Evolutionary conservation across 2,113 vertebrate species (phyloP), one percentile per base, ranked within the genome.

Genomic region (Peromyscus maniculatus): DNA sequence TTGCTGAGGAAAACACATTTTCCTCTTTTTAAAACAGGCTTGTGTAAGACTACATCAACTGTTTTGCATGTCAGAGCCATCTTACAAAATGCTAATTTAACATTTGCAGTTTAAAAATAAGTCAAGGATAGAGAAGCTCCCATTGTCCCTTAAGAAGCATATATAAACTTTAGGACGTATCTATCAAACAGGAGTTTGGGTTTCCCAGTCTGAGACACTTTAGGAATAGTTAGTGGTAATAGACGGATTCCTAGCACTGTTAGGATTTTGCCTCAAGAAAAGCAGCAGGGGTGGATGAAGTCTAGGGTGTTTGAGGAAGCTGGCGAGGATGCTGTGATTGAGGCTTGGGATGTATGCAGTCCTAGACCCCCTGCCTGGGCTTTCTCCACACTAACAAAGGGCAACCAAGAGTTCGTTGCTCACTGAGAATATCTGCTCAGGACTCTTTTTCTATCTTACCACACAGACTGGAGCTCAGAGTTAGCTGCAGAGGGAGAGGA

Each of bases 41-140:
- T 86, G 74, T 88, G 59, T 94, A 97, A 97, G 92, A 89, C 31
- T 62, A 43, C 16, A 55, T 24, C 79, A 95, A 91, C 46, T 67
- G 46, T 67, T 97, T 88, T 95, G 59, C 84, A 96, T 87, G 79
- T 95, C 95, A 88, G 94, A 97, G 75, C 9, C 71, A 64, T 95
- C 83, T 93, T 86, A 82, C 87, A 97, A 94, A 96, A 97, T 97
- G 93, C 89, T 97, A 97, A 92, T 95, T 97, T 97, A 93, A 95
- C 95, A 97, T 96, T 96, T 97, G 59, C 84, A 93, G 77, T 95
- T 93, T 93, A 95, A 95, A 97, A 97, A 97, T 97, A 95, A 97
- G 67, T 92, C 90, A 92, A 94, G 87, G 59, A 82, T 91, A 66
- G 87, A 91, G 90, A 96, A 93, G 67, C 96, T 94, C 87, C 55